A percentile compares a stretch with the other conserved stretches of the same genome.
Evolutionary conservation across 2,797 vertebrate genomes (phyloP).

Genomic region (Catostomus latipinnis): DNA sequence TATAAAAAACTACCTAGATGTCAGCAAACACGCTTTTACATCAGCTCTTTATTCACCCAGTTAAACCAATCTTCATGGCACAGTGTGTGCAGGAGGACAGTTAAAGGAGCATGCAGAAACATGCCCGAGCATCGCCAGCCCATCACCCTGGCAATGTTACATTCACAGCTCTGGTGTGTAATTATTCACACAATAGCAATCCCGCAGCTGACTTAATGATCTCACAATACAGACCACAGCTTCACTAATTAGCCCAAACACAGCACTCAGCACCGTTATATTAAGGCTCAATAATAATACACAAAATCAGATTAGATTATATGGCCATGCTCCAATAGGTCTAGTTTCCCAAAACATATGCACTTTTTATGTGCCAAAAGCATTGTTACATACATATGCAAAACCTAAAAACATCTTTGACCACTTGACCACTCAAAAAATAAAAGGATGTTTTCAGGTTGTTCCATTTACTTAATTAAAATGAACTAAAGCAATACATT

Average conservation of each 20-base stretch:
- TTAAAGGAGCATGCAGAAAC: slow-evolving; percentile 55
- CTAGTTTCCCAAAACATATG: neutral
- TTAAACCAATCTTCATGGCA: slow-evolving; percentile 56
- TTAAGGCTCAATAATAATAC: slow-evolving; percentile 28
- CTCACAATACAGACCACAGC: slow-evolving; percentile 33
- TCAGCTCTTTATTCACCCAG: slow-evolving; percentile 58
- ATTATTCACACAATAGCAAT: slow-evolving; percentile 53
- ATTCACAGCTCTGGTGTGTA: slow-evolving; percentile 29
- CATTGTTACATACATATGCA: neutral
- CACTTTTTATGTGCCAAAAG: neutral
- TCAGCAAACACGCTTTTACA: slow-evolving; percentile 17
- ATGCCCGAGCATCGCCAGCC: slow-evolving; percentile 52
- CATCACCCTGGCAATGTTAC: slow-evolving; percentile 40
- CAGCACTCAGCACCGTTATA: slow-evolving; percentile 18
- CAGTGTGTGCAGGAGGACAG: slow-evolving; percentile 31
- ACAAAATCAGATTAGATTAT: slow-evolving; percentile 20
- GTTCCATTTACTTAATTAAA: too few species aligned
- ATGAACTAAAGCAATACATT: too few species aligned
- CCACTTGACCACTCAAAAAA: too few species aligned
- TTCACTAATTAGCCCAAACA: slow-evolving; percentile 42
- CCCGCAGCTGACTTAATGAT: slow-evolving; percentile 16
- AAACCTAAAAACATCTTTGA: too few species aligned
- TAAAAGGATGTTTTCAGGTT: too few species aligned
- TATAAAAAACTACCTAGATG: slow-evolving; percentile 34
- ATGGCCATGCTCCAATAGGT: neutral